Percentiles rank a stretch among this genome's conserved stretches.
phyloP scores from a whole-genome alignment of 2,888 invertebrate species.

The Hanleya hanleyi region DNA sequence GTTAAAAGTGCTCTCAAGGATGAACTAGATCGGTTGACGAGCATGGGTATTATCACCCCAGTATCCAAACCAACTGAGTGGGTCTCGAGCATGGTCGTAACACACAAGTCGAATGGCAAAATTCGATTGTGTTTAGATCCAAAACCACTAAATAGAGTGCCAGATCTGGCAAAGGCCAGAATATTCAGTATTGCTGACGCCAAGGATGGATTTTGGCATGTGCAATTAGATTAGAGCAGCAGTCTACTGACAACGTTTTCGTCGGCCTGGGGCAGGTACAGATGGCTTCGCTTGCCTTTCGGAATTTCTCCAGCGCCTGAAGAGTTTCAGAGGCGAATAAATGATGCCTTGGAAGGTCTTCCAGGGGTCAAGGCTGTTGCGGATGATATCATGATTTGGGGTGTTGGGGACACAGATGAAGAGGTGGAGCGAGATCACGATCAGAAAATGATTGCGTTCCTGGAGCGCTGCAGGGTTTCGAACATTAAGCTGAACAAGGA shows the following conservation, averaged over 20 bases:
- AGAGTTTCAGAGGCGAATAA: slow-evolving; percentile 32
- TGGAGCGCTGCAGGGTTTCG: slow-evolving; percentile 24
- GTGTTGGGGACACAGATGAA: slow-evolving; percentile 23
- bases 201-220: slow-evolving; percentile 34
- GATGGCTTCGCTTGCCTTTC: slow-evolving; percentile 39
- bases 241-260: slow-evolving; percentile 38
- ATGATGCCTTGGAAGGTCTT: slow-evolving; percentile 17
- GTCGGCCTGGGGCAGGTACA: slow-evolving; percentile 41
- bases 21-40: neutral
- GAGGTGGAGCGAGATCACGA: slow-evolving; percentile 30
- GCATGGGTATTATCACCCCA: slow-evolving; percentile 13
- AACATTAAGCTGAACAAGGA: slow-evolving; percentile 27
- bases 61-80: slow-evolving; percentile 34
- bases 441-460: slow-evolving; percentile 15
- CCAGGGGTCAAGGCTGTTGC: slow-evolving; percentile 25
- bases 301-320: slow-evolving; percentile 40
- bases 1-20: neutral
- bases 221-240: slow-evolving; percentile 27
- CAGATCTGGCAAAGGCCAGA: slow-evolving; percentile 10
- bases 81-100: slow-evolving; percentile 34
- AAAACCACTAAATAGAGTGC: slow-evolving; percentile 30
- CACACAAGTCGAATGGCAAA: slow-evolving; percentile 14
- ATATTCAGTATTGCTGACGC: slow-evolving; percentile 18
- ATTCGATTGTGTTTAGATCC: slow-evolving; percentile 35
- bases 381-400: slow-evolving; percentile 32